These are phyloP conservation scores for Xerus rutilus DNA, from an alignment of 2,797 vertebrate genomes.

Conservation along the genomic window DNA sequence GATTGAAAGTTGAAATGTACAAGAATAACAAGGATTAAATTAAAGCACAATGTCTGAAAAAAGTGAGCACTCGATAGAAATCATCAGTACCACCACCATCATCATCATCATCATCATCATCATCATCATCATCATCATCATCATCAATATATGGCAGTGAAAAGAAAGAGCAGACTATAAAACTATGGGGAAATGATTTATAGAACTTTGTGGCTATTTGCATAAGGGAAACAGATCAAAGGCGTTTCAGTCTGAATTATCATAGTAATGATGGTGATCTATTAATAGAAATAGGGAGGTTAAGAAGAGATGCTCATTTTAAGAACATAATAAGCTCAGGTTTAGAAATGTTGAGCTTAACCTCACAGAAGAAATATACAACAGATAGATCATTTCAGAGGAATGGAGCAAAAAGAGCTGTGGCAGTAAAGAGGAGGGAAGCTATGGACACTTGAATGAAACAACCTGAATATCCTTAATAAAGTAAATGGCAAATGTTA, in stretches of 20 bases:
- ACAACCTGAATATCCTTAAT: not conserved
- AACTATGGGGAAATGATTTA: not conserved
- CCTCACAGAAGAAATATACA: slow-evolving; percentile 15
- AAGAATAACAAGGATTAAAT: slow-evolving; percentile 1
- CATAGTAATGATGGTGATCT: not conserved
- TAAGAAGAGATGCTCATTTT: not conserved
- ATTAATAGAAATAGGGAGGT: not conserved
- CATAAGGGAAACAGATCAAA: slow-evolving; percentile 14
- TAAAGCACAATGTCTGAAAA: slow-evolving; percentile 41
- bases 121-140: not conserved
- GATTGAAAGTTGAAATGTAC: not conserved
- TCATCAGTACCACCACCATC: not conserved
- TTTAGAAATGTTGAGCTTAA: not conserved
- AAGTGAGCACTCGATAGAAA: slow-evolving; percentile 1
- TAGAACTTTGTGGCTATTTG: not conserved
- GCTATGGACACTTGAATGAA: not conserved
- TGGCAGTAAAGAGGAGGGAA: not conserved
- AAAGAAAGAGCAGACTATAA: not conserved
- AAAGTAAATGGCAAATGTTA: not conserved
- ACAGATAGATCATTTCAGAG: not conserved
- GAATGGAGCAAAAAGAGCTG: not conserved
- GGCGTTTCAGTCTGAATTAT: slow-evolving; percentile 43
- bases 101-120: not conserved
- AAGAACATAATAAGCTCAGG: not conserved
- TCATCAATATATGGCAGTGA: not conserved